These are phyloP conservation scores for Sycophaga agraensis DNA, from an alignment of 1,140 invertebrate species.

Conservation along the genomic window DNA sequence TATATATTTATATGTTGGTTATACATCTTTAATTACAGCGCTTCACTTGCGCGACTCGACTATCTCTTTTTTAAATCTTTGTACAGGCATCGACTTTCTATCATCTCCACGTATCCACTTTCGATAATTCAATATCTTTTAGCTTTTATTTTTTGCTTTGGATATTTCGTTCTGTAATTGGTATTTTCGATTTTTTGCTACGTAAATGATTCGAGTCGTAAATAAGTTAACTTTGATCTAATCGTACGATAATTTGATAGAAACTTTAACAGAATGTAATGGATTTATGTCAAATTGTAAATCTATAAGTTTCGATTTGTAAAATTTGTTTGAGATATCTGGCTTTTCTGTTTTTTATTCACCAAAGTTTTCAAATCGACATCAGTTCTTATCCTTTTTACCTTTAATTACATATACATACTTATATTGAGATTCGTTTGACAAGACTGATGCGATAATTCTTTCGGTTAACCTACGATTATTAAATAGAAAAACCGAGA, in stretches of 20 bases:
- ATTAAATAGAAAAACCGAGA: constrained; percentile 8
- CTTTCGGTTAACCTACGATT: background rate
- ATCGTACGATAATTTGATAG: background rate
- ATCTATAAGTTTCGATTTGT: too few relatives aligned
- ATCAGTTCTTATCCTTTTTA: constrained; percentile 14
- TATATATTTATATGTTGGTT: constrained; percentile 32
- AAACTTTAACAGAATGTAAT: background rate
- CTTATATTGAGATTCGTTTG: constrained; percentile 27
- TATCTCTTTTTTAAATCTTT: constrained; percentile 25
- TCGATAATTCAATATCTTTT: background rate
- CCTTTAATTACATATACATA: constrained; percentile 20
- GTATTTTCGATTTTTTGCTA: background rate
- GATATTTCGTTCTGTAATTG: background rate
- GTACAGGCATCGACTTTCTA: constrained; percentile 20
- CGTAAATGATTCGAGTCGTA: background rate
- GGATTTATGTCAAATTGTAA: background rate
- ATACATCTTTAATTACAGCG: constrained; percentile 29
- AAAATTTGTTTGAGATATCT: background rate
- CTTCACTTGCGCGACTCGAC: constrained; percentile 12
- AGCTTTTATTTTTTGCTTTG: background rate
- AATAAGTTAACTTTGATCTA: background rate
- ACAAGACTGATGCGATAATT: constrained; percentile 13
- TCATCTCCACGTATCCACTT: constrained; percentile 10
- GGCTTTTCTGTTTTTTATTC: background rate
- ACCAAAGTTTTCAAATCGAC: constrained; percentile 4